Base-by-base conservation (phyloP, 2,113 vertebrate genomes). In the Salvelinus fontinalis region DNA sequence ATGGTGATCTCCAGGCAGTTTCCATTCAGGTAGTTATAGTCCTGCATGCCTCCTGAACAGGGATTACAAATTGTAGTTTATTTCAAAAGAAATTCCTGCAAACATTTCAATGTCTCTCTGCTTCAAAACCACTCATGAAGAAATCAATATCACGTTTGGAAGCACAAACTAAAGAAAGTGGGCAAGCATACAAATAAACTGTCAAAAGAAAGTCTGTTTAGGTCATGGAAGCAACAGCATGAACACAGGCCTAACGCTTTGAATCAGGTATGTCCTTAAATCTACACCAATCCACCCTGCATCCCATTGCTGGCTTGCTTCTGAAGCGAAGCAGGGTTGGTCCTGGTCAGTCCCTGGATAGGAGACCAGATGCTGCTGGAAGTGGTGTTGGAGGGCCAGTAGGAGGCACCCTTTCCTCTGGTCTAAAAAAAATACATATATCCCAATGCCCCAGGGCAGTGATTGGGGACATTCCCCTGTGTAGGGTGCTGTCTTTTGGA, bases 1-100 rank as follows among this genome's bases (percentile, higher is more conserved):
- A 99, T 86, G 0, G 97, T 99, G 87, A 99, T 94, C 90, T 99
- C 98, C 88, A 99, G 92, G 91, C 97, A 99, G 91, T 95, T 94
- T 70, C 95, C 96, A 91, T 96, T 90, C 49, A 99, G 79, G 3
- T 99, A 99, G 93, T 99, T 99, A 89, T 95, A 99, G 93, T 99
- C 98, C 90, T 99, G 97, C 98, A 99, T 99, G 48, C 98, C 98
- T 82, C 98, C 98, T 99, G 83, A 22, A 81, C 12, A 54, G 51
- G 16, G 51, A 54, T 54, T 54, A 54, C 51, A 54, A 54, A 54
- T 5, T 54, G 16, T 9, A 44, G 8, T 11, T 44, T 12, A 44
- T 44, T 9, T 62, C 59, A 22, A 62, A 1, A 22, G 4, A 1
- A 24, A 5, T 0, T 20, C 7, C 5, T 24, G n/a, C 51, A 62